Evolutionary conservation across 1,140 invertebrate genomes (phyloP).

Genomic region (Sitobion miscanthi): DNA sequence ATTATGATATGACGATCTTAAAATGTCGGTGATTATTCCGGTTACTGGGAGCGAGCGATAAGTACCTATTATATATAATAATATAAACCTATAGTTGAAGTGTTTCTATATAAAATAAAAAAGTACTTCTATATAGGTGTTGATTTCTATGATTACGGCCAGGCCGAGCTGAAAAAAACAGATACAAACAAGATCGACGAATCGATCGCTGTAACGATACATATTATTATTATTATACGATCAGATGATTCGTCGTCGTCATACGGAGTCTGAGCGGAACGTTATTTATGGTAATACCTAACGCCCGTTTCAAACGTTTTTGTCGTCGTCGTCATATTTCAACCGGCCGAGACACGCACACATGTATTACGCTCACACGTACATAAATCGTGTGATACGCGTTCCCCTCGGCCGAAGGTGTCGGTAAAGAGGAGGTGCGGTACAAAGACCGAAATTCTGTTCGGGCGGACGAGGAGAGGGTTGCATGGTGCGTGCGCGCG

Average conservation of each 20-base stretch:
- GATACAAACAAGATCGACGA: background rate
- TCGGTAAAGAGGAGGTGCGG: too few relatives aligned
- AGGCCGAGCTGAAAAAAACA: background rate
- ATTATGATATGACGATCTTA: background rate
- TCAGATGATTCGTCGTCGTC: background rate
- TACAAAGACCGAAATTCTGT: conserved; percentile 3
- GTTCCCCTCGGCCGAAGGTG: background rate
- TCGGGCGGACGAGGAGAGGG: background rate
- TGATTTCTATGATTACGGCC: background rate
- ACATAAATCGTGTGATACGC: background rate
- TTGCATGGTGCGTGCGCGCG: background rate
- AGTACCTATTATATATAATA: background rate
- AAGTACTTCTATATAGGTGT: background rate
- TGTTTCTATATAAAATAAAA: background rate
- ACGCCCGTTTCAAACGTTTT: background rate
- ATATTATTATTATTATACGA: conserved; percentile 13
- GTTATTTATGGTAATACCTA: conserved; percentile 12
- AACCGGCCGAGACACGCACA: background rate
- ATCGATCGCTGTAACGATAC: background rate
- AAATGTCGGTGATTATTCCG: background rate
- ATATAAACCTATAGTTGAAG: background rate
- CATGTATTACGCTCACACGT: background rate
- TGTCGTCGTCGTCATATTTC: background rate
- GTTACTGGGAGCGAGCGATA: too few relatives aligned
- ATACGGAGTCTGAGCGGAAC: background rate